Percentiles rank a stretch among this genome's conserved stretches.
Evolutionary conservation across 2,888 invertebrate species (phyloP).

Genomic region (Hypomecis atomaria): DNA sequence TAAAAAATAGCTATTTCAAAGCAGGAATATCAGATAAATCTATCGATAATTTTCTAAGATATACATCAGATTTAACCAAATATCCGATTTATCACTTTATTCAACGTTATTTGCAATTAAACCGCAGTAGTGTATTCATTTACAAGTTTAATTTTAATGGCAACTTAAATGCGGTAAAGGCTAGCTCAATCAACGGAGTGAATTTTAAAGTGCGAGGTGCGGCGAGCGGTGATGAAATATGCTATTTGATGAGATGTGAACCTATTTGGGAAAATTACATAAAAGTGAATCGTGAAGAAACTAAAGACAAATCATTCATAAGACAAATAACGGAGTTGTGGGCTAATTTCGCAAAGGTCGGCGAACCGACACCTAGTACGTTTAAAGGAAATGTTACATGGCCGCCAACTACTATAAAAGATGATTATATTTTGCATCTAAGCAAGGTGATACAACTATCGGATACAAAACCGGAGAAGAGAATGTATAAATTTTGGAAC

Average conservation of each 20-base stretch:
- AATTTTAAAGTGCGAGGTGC: slow-evolving; percentile 67
- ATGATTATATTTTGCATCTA: slow-evolving; percentile 59
- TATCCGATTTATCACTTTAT: slow-evolving; percentile 77
- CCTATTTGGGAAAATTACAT: slow-evolving; percentile 70
- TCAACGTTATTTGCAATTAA: slow-evolving; percentile 52
- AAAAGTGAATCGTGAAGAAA: slow-evolving; percentile 50
- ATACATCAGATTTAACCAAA: slow-evolving; percentile 72
- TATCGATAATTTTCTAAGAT: slow-evolving; percentile 64
- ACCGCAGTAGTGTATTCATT: slow-evolving; percentile 58
- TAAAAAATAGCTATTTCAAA: slow-evolving; percentile 68
- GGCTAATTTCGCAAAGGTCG: slow-evolving; percentile 80
- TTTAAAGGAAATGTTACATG: slow-evolving; percentile 56
- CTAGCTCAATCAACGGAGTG: slow-evolving; percentile 57
- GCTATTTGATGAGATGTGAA: slow-evolving; percentile 77
- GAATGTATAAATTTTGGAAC: slow-evolving; percentile 70
- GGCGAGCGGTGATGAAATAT: slow-evolving; percentile 79
- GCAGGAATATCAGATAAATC: slow-evolving; percentile 59
- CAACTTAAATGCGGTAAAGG: slow-evolving; percentile 67
- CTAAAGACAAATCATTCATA: slow-evolving; percentile 67
- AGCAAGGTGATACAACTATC: slow-evolving; percentile 56
- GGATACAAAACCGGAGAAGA: slow-evolving; percentile 55
- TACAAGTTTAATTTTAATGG: slow-evolving; percentile 81
- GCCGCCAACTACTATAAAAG: slow-evolving; percentile 59
- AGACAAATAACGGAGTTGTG: slow-evolving; percentile 71
- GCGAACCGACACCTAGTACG: slow-evolving; percentile 62